Conservation (phyloP, 1,140 invertebrate genomes). For the Conus ventricosus region DNA sequence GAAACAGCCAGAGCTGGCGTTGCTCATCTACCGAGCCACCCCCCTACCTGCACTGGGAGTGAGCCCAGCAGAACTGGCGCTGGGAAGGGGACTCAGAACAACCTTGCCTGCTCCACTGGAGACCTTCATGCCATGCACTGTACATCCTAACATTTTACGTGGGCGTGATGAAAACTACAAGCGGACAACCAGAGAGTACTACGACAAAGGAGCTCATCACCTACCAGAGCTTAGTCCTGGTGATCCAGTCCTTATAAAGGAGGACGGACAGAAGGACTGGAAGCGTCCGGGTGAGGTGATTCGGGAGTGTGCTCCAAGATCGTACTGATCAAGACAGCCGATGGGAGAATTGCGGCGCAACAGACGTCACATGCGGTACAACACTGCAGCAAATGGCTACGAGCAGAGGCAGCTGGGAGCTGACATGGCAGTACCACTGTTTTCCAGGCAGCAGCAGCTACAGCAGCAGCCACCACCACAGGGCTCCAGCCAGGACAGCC, state of each 20-base stretch:
- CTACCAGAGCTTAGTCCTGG: background rate
- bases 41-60: too few species aligned
- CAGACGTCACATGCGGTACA: background rate
- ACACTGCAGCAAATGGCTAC: background rate
- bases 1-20: too few species aligned
- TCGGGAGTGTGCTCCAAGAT: slow-evolving; percentile 3
- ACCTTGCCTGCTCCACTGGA: too few species aligned
- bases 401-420: background rate
- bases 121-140: background rate
- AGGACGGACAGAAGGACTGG: background rate
- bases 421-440: too few species aligned
- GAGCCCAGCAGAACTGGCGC: too few species aligned
- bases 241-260: slow-evolving; percentile 6
- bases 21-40: too few species aligned
- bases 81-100: too few species aligned
- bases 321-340: background rate
- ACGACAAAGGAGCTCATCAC: background rate
- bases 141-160: background rate
- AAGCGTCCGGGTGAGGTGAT: background rate
- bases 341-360: background rate
- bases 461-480: too few species aligned
- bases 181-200: background rate
- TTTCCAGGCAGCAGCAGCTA: too few species aligned
- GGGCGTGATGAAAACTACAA: background rate
- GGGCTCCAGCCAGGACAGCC: too few species aligned